Base-by-base conservation (phyloP, 2,113 vertebrate species). In the Oreochromis aureus region DNA sequence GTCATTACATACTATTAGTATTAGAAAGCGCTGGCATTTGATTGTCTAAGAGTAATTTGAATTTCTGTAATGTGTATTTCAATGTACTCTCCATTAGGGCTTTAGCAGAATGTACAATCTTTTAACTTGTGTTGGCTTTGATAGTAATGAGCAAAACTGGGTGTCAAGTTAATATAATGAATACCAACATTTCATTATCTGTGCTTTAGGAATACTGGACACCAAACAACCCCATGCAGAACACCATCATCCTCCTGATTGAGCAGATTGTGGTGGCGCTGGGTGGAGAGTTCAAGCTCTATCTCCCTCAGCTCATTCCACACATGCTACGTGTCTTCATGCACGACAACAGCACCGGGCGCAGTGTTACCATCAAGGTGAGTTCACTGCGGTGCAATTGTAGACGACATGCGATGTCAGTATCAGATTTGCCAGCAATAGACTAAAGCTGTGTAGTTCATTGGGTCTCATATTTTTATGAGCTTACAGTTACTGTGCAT, bases 311-410 rank as follows among this genome's bases (percentile, higher is more conserved):
- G 95, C 98, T 99, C 44, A 99, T 99, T 88, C 99, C 99, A 3
- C 99, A 99, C 94, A 99, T 99, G 98, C 91, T 99, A 24, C 97
- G 99, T 0, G 98, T 99, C 90, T 99, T 99, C 96, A 99, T 99
- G 99, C 99, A 99, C 0, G 98, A 99, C 96, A 99, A 95, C 90
- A 99, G 98, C 90, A 95, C 97, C 2, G 98, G 98, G 1, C 98
- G 98, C 59, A 96, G 96, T 0, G 98, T 99, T 39, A 99, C 98
- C 76, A 98, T 98, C 87, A 99, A 99, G 98, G 99, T 99, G 86
- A 92, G 94, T 87, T 82, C 76, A 32, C 44, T 18, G 12, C 5
- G 15, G 15, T 12, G 34, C 53, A 80, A 13, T 63, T 79, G 41
- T 44, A 73, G 24, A 53, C 6, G 63, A 61, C 48, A 78, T 51